Evolutionary conservation across 2,888 invertebrate genomes (phyloP).

Genomic region (Encarsia formosa): DNA sequence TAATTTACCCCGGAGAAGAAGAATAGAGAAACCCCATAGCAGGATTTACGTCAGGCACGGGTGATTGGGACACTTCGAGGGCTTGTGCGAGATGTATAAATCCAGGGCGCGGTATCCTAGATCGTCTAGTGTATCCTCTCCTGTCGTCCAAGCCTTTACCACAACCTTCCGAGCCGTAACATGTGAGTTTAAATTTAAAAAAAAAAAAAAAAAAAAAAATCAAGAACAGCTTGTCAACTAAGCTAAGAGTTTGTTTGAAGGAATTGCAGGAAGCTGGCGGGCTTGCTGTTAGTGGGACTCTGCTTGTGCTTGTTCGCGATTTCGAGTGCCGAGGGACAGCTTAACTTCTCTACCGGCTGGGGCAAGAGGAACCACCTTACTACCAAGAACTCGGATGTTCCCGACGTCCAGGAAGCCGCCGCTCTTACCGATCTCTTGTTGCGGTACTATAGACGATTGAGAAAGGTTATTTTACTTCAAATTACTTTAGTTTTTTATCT

Average conservation of each 20-base stretch:
- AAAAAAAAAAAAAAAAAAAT: neutral
- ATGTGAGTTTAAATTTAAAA: too few relatives aligned
- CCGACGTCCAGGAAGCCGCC: neutral
- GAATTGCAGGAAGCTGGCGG: slow-evolving; percentile 23
- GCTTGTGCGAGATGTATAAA: too few relatives aligned
- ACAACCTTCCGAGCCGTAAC: too few relatives aligned
- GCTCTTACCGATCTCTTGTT: neutral
- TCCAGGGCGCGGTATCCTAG: too few relatives aligned
- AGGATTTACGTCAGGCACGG: too few relatives aligned
- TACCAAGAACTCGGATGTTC: neutral
- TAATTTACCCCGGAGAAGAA: too few relatives aligned
- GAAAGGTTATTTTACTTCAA: slow-evolving; percentile 7
- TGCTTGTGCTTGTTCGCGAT: slow-evolving; percentile 29
- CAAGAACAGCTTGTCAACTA: neutral
- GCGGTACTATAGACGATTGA: slow-evolving; percentile 6
- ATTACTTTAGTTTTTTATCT: neutral
- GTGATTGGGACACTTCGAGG: too few relatives aligned
- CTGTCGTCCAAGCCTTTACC: too few relatives aligned
- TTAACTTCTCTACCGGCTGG: slow-evolving; percentile 45
- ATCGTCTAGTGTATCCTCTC: too few relatives aligned
- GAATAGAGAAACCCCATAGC: too few relatives aligned
- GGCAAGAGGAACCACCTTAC: slow-evolving; percentile 37
- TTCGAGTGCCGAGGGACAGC: slow-evolving; percentile 32
- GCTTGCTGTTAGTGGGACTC: slow-evolving; percentile 25
- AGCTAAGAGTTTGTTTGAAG: neutral